Conservation (phyloP, 2,113 vertebrate genomes). For the Hydrochoerus hydrochaeris region DNA sequence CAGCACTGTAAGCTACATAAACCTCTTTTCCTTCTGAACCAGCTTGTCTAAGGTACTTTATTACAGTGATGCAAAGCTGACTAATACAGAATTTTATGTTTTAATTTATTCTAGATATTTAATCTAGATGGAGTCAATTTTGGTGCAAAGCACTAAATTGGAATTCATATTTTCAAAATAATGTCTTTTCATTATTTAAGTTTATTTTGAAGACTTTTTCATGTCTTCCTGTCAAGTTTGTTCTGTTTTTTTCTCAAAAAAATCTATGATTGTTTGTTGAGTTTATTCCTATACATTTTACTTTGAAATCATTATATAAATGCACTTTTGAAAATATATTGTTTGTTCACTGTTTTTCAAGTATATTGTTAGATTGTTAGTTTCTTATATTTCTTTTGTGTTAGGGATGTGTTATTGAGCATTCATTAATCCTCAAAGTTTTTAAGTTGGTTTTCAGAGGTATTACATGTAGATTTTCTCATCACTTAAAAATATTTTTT, state of each 20-base stretch:
- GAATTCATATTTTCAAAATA: neutral
- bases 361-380: neutral
- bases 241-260: slow-evolving; percentile 34
- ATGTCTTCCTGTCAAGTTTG: neutral
- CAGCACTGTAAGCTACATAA: neutral
- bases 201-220: slow-evolving; percentile 26
- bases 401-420: neutral
- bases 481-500: neutral
- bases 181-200: neutral
- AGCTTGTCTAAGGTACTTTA: neutral
- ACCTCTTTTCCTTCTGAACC: neutral
- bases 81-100: neutral
- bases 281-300: slow-evolving; percentile 24
- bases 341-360: neutral
- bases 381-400: slow-evolving; percentile 19
- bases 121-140: neutral
- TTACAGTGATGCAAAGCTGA: neutral
- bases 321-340: neutral
- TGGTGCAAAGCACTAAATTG: neutral
- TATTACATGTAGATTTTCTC: neutral
- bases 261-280: neutral
- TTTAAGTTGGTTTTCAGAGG: neutral
- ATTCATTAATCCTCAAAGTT: neutral
- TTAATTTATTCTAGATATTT: neutral
- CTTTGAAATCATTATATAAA: neutral